Evolutionary conservation across 2,797 vertebrate species (phyloP).

Genomic region (Centroberyx gerrardi): DNA sequence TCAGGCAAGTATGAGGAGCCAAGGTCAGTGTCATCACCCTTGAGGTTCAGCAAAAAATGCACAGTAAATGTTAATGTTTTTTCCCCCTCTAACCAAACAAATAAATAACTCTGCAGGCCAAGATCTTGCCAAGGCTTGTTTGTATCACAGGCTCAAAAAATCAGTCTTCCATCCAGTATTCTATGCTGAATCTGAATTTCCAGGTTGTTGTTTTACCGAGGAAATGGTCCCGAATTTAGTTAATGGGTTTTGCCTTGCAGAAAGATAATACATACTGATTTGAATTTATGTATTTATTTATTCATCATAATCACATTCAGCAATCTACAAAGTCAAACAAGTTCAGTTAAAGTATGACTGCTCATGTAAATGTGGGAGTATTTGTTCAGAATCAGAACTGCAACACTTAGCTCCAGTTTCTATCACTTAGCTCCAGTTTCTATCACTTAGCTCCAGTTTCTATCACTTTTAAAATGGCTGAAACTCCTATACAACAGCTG

Average conservation of each 20-base stretch:
- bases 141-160: not conserved
- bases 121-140: slow-evolving; percentile 19
- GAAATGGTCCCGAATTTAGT: too few relatives aligned
- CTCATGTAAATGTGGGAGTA: too few relatives aligned
- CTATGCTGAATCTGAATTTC: too few relatives aligned
- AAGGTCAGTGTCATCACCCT: slow-evolving; percentile 31
- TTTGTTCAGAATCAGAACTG: too few relatives aligned
- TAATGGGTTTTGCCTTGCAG: not conserved
- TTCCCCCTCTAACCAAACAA: slow-evolving; percentile 12
- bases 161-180: too few relatives aligned
- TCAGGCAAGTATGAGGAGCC: slow-evolving; percentile 7
- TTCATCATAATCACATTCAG: not conserved
- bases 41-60: slow-evolving; percentile 14
- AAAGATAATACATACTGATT: not conserved
- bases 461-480: too few relatives aligned
- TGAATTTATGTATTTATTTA: not conserved
- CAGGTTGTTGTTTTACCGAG: too few relatives aligned
- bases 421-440: too few relatives aligned
- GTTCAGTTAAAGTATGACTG: not conserved
- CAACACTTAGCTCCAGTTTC: too few relatives aligned
- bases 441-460: too few relatives aligned
- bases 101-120: slow-evolving; percentile 2
- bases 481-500: too few relatives aligned
- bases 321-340: not conserved
- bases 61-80: slow-evolving; percentile 32